Evolutionary conservation across 1,140 invertebrate genomes (phyloP).

Genomic region (Prorops nasuta): DNA sequence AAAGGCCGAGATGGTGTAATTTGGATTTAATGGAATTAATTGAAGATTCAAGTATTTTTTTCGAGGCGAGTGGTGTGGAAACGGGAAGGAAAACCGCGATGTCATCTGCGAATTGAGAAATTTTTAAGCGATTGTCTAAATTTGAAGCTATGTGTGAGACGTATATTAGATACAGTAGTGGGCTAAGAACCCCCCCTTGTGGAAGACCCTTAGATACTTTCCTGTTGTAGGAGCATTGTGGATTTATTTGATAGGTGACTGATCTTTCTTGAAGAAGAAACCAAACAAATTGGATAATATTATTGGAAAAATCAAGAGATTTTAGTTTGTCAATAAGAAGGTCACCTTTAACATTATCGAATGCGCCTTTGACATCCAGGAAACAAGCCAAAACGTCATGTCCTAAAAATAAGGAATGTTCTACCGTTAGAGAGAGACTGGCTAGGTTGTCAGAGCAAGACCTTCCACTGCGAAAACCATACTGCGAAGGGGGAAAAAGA

Average conservation of each 20-base stretch:
- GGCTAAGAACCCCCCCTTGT: constrained; percentile 10
- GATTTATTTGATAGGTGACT: neutral
- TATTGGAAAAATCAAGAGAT: neutral
- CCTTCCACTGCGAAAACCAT: neutral
- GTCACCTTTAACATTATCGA: neutral
- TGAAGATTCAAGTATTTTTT: constrained; percentile 2
- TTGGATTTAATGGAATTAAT: constrained; percentile 6
- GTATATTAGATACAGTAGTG: constrained; percentile 1
- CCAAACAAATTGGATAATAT: neutral
- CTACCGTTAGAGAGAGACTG: neutral
- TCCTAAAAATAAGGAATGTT: neutral
- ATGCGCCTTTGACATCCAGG: neutral
- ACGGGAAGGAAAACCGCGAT: neutral
- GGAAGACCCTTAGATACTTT: constrained; percentile 9
- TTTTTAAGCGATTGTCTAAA: neutral
- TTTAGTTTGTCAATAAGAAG: neutral
- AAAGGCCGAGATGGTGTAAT: neutral
- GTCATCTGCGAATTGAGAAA: constrained; percentile 14
- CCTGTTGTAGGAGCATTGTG: neutral
- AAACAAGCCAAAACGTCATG: neutral
- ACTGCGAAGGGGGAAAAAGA: neutral
- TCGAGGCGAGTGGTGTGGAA: neutral
- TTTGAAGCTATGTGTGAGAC: neutral
- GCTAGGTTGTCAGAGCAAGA: neutral
- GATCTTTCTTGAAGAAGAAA: neutral